These are phyloP conservation scores for Dascillus cervinus DNA, from an alignment of 2,888 invertebrate species.

Conservation along the genomic window DNA sequence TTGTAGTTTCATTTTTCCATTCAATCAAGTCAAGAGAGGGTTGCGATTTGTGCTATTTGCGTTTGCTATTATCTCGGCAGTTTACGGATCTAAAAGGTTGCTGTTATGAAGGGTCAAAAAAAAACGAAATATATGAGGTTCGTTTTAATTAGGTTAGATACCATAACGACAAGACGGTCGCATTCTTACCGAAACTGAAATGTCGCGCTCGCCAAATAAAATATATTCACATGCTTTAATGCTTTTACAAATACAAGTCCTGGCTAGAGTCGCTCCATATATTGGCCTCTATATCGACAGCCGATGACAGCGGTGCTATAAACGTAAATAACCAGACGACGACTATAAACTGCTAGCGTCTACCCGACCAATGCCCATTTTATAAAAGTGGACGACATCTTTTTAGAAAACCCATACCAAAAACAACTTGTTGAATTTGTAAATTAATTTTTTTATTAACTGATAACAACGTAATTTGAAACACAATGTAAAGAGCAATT, in stretches of 20 bases:
- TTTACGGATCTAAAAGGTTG: too few species aligned
- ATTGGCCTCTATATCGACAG: slow-evolving; percentile 25
- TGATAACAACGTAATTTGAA: too few species aligned
- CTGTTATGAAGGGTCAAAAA: too few species aligned
- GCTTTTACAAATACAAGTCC: slow-evolving; percentile 22
- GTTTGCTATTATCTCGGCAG: too few species aligned
- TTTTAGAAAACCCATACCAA: too few species aligned
- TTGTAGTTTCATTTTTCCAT: slow-evolving; percentile 10
- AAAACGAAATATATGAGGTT: slow-evolving; percentile 14
- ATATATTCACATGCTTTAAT: slow-evolving; percentile 19
- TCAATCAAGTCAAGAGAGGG: slow-evolving; percentile 7
- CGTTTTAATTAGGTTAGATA: slow-evolving; percentile 18
- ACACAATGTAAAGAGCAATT: too few species aligned
- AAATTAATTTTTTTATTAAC: too few species aligned
- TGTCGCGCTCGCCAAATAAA: slow-evolving; percentile 19
- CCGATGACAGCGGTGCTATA: slow-evolving; percentile 25
- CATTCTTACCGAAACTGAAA: slow-evolving; percentile 17
- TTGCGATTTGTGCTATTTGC: too few species aligned
- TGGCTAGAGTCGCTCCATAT: slow-evolving; percentile 22
- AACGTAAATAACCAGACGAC: slow-evolving; percentile 23
- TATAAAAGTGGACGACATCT: too few species aligned
- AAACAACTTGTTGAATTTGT: too few species aligned
- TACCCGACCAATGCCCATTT: slow-evolving; percentile 13
- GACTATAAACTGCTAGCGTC: slow-evolving; percentile 15
- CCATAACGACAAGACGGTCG: slow-evolving; percentile 16